Conservation (phyloP, 1,140 invertebrate species). For the Drosophila kohkoa region DNA sequence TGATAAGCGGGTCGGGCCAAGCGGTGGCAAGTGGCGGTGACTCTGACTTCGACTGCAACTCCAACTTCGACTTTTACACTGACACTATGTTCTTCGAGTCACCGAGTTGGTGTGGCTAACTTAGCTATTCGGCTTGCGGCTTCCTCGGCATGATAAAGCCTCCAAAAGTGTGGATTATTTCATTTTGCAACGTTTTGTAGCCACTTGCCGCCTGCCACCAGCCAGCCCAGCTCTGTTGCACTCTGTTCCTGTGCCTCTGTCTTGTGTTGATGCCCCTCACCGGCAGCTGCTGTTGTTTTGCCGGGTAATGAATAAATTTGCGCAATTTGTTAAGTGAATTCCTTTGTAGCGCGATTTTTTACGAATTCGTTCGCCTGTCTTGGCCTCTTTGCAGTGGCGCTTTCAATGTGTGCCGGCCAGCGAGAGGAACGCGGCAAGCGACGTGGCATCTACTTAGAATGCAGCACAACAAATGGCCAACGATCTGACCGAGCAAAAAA, state of each 20-base stretch:
- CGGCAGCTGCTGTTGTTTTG: slow-evolving; percentile 59
- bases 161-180: slow-evolving; percentile 81
- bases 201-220: slow-evolving; percentile 42
- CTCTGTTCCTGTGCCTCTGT: slow-evolving; percentile 1
- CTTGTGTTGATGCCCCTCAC: slow-evolving; percentile 1
- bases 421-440: not conserved
- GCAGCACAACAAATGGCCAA: slow-evolving; percentile 41
- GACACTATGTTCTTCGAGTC: slow-evolving; percentile 16
- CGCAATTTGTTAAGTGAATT: slow-evolving; percentile 83
- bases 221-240: not conserved
- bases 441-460: slow-evolving; percentile 54
- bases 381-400: slow-evolving; percentile 48
- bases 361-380: slow-evolving; percentile 66
- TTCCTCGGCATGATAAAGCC: slow-evolving; percentile 71
- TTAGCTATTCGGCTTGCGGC: slow-evolving; percentile 37
- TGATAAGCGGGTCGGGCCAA: slow-evolving; percentile 64
- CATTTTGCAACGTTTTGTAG: slow-evolving; percentile 79
- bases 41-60: slow-evolving; percentile 18
- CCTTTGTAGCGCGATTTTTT: slow-evolving; percentile 82
- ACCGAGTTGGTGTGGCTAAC: slow-evolving; percentile 30
- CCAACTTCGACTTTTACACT: slow-evolving; percentile 27
- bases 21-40: slow-evolving; percentile 52
- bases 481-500: not conserved
- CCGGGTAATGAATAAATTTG: slow-evolving; percentile 83
- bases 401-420: slow-evolving; percentile 37